Conservation (phyloP, 2,888 invertebrate genomes). For the Metopia argyrocephala region DNA sequence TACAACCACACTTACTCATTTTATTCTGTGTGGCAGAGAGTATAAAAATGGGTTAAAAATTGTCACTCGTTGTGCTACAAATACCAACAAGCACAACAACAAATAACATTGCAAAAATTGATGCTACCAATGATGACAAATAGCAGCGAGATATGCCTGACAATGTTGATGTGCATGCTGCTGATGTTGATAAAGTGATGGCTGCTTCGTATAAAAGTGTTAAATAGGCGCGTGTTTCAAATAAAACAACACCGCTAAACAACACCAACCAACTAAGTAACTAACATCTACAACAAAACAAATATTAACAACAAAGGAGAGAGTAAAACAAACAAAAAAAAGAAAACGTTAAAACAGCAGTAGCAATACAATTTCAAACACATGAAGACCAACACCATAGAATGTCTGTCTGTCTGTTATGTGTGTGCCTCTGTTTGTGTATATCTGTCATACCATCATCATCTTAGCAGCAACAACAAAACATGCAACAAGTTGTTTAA, state of each 20-base stretch:
- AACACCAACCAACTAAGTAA: neutral
- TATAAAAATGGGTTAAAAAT: conserved; percentile 55
- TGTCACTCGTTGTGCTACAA: conserved; percentile 39
- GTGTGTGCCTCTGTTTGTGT: neutral
- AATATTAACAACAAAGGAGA: neutral
- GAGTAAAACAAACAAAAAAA: too few species aligned
- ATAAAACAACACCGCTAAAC: conserved; percentile 47
- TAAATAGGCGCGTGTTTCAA: conserved; percentile 64
- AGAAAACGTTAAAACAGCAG: too few species aligned
- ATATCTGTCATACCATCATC: too few species aligned
- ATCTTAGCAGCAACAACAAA: conserved; percentile 2
- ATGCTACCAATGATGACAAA: neutral
- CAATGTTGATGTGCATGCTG: conserved; percentile 13
- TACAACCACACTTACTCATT: neutral
- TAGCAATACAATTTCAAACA: neutral
- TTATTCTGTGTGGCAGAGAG: conserved; percentile 9
- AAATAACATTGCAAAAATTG: neutral
- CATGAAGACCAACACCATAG: neutral
- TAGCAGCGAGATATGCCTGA: neutral
- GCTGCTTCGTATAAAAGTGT: conserved; percentile 60
- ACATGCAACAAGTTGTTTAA: conserved; percentile 63
- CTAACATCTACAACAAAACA: neutral
- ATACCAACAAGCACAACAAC: conserved; percentile 16
- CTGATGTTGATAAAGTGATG: conserved; percentile 20
- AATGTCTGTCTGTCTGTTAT: neutral